phyloP scores from a whole-genome alignment of 2,888 invertebrate genomes.

The Archips xylosteana region DNA sequence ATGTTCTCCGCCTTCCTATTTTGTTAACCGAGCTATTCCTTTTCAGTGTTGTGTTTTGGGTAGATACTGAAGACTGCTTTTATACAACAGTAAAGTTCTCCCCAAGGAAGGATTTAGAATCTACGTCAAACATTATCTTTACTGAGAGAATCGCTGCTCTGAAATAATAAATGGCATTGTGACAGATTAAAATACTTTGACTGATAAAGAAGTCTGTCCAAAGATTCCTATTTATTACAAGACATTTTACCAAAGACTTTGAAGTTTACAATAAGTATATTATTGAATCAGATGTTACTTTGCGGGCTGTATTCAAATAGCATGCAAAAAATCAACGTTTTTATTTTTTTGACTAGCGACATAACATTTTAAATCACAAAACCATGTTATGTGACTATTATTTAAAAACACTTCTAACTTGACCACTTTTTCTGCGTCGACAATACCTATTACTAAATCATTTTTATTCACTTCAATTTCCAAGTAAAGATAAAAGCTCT shows the following conservation, averaged over 20 bases:
- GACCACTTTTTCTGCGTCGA: background rate
- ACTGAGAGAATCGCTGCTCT: background rate
- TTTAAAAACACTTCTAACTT: background rate
- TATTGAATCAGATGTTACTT: too few relatives aligned
- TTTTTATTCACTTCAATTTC: background rate
- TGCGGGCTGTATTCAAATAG: too few relatives aligned
- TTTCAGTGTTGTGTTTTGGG: constrained; percentile 18
- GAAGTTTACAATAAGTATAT: background rate
- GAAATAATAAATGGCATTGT: background rate
- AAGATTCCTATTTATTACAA: background rate
- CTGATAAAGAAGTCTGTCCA: background rate
- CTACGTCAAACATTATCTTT: background rate
- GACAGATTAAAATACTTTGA: background rate
- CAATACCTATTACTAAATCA: too few relatives aligned
- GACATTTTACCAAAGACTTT: background rate
- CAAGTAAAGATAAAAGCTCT: background rate
- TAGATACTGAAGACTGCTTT: background rate
- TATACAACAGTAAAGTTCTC: background rate
- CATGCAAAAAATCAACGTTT: too few relatives aligned
- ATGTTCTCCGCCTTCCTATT: constrained; percentile 27
- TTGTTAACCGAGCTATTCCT: constrained; percentile 32
- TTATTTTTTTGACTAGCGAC: too few relatives aligned
- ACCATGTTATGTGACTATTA: too few relatives aligned
- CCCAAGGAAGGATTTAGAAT: background rate
- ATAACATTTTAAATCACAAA: too few relatives aligned